phyloP scores from a whole-genome alignment of 2,113 vertebrate species.

The Pogonocichla stellata region DNA sequence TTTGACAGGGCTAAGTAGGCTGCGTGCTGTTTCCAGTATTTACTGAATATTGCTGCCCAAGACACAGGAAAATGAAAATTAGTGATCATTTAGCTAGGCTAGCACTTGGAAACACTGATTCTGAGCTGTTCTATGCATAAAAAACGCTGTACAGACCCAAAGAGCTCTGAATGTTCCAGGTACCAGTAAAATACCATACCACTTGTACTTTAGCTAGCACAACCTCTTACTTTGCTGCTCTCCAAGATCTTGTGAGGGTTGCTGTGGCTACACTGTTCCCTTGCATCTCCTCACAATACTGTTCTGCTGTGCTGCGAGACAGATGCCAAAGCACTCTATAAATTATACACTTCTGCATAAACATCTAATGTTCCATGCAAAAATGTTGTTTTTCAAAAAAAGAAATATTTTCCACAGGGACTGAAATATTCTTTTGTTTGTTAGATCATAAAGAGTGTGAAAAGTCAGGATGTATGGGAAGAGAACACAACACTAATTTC shows the following conservation, averaged over 20 bases:
- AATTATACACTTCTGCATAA: not conserved
- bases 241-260: not conserved
- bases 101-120: not conserved
- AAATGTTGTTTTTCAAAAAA: not conserved
- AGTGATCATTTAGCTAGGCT: not conserved
- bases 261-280: not conserved
- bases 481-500: not conserved
- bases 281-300: not conserved
- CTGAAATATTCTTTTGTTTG: not conserved
- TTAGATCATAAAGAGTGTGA: not conserved
- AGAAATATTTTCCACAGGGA: not conserved
- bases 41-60: not conserved
- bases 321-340: not conserved
- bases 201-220: not conserved
- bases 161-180: not conserved
- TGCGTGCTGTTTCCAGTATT: not conserved
- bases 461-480: not conserved
- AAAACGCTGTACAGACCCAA: not conserved
- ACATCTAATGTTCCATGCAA: not conserved
- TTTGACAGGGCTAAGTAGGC: not conserved
- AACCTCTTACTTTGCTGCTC: not conserved
- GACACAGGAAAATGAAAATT: not conserved
- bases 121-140: not conserved
- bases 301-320: not conserved
- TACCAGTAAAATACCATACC: not conserved